These are phyloP conservation scores for Sebastes schlegelii DNA, from an alignment of 2,113 vertebrate species.

Conservation along the genomic window DNA sequence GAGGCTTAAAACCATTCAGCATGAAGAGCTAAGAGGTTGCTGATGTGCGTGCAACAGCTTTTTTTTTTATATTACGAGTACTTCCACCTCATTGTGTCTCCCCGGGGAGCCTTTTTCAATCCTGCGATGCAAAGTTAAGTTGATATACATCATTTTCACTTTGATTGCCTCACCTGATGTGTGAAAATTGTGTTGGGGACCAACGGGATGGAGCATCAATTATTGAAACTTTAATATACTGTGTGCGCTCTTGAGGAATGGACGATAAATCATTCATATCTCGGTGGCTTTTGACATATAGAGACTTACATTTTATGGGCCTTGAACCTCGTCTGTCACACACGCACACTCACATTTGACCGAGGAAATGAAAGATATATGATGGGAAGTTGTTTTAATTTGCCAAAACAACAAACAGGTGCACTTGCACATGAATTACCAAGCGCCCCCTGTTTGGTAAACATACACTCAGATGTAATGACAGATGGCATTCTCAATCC, in stretches of 20 bases:
- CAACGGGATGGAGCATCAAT: constrained; percentile 49
- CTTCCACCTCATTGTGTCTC: constrained; percentile 25
- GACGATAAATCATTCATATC: constrained; percentile 61
- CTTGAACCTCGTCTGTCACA: not conserved
- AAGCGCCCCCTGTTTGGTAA: constrained; percentile 42
- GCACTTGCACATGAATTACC: constrained; percentile 57
- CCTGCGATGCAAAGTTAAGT: constrained; percentile 40
- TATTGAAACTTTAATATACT: constrained; percentile 57
- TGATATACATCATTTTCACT: constrained; percentile 52
- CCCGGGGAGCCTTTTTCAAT: constrained; percentile 19
- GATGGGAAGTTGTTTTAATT: constrained; percentile 53
- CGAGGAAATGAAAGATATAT: constrained; percentile 41
- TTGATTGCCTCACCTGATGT: constrained; percentile 55
- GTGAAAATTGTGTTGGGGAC: constrained; percentile 47
- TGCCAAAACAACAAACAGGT: constrained; percentile 67
- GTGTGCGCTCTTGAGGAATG: constrained; percentile 26
- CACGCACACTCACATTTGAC: constrained; percentile 1
- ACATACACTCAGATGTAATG: constrained; percentile 57
- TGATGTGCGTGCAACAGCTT: constrained; percentile 38
- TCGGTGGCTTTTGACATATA: constrained; percentile 41
- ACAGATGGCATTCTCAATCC: constrained; percentile 74
- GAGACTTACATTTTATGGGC: not conserved
- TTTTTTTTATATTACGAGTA: constrained; percentile 43
- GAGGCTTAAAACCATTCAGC: constrained; percentile 47
- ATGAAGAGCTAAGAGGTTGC: constrained; percentile 33